phyloP scores from a whole-genome alignment of 2,113 vertebrate species.

The Setophaga petechia region DNA sequence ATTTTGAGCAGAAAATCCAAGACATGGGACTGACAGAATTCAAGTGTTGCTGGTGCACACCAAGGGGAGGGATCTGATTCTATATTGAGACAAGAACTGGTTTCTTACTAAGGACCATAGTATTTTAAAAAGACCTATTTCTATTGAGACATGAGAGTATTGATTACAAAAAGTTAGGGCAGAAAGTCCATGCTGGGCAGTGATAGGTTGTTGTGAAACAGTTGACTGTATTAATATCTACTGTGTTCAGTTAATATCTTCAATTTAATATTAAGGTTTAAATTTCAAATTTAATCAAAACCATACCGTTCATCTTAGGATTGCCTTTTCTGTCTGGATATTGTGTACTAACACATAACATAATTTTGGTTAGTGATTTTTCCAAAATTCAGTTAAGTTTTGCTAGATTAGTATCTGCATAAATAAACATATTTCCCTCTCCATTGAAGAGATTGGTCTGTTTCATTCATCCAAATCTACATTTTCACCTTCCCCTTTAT shows the following conservation, averaged over 20 bases:
- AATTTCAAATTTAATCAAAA: neutral
- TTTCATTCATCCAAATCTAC: neutral
- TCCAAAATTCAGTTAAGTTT: neutral
- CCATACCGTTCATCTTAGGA: neutral
- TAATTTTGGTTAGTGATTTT: neutral
- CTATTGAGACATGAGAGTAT: neutral
- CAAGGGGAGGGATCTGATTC: neutral
- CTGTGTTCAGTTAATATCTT: neutral
- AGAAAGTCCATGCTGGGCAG: neutral
- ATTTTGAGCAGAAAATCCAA: constrained; percentile 14
- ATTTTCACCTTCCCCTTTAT: neutral
- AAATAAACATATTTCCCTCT: neutral
- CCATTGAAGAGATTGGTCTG: neutral
- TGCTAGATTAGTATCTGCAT: neutral
- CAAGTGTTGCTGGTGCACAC: neutral
- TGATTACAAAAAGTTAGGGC: neutral
- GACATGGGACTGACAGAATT: neutral
- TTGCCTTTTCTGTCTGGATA: neutral
- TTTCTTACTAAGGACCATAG: neutral
- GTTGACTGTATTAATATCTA: neutral
- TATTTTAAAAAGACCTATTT: neutral
- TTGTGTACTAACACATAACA: neutral
- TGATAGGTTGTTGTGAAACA: neutral
- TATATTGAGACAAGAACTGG: neutral
- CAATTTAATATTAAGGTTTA: neutral